Conservation (phyloP, 2,113 vertebrate genomes). For the Peromyscus polionotus region DNA sequence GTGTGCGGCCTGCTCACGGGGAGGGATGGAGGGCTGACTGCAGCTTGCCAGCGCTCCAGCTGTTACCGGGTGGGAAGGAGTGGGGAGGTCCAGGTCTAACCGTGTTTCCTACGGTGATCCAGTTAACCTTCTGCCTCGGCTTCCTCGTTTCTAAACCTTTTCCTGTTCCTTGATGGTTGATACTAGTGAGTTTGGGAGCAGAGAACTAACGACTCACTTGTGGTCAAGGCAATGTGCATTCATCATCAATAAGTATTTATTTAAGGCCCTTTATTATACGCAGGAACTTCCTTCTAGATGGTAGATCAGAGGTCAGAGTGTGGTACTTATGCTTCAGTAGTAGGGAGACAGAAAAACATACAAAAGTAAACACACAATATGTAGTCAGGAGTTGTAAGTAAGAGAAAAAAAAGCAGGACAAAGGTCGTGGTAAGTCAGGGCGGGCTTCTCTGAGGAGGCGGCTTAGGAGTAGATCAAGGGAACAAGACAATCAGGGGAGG, state of each 20-base stretch:
- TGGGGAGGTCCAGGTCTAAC: background rate
- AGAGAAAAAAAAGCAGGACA: constrained; percentile 1
- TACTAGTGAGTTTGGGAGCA: background rate
- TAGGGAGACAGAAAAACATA: background rate
- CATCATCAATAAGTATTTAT: constrained; percentile 31
- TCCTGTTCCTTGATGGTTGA: background rate
- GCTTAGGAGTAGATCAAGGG: background rate
- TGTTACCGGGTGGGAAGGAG: background rate
- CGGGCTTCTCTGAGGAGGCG: background rate
- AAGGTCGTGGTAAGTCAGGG: background rate
- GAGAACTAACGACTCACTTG: background rate
- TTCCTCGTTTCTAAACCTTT: background rate
- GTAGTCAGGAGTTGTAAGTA: background rate
- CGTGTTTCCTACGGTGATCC: background rate
- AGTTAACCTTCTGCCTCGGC: background rate
- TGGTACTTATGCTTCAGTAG: background rate
- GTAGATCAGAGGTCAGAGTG: background rate
- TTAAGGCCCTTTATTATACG: background rate
- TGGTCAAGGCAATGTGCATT: constrained; percentile 5
- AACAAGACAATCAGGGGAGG: background rate
- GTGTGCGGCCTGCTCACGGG: background rate
- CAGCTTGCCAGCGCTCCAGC: background rate
- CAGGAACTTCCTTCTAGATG: constrained; percentile 1
- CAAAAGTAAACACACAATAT: background rate
- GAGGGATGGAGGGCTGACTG: background rate